Percentiles rank a stretch among this genome's conserved stretches.
Evolutionary conservation across 2,797 vertebrate species (phyloP).

Genomic region (Dipus sagitta): DNA sequence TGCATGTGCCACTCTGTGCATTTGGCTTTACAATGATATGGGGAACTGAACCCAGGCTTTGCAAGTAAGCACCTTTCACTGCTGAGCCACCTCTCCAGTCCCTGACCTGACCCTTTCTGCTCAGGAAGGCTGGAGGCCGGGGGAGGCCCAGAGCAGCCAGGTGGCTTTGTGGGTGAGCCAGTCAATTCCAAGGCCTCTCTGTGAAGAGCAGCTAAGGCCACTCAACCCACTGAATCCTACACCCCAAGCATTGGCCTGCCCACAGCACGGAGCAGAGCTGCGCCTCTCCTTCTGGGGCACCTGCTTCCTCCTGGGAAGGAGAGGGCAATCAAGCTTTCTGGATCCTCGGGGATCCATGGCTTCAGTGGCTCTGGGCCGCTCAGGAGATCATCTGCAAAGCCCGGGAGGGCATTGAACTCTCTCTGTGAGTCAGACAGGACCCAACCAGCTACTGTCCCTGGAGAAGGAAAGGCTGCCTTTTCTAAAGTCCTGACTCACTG

Average conservation of each 20-base stretch:
- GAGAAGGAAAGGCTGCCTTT: not conserved
- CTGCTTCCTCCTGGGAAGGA: not conserved
- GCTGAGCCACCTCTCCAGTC: no score
- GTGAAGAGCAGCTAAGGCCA: not conserved
- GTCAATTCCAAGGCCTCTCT: not conserved
- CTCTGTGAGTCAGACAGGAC: not conserved
- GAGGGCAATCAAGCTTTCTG: not conserved
- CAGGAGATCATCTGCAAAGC: not conserved
- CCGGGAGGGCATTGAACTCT: not conserved
- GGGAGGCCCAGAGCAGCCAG: not conserved
- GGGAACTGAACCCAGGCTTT: no score
- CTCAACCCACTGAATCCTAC: not conserved
- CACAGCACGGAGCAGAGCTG: not conserved
- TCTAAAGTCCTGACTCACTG: not conserved
- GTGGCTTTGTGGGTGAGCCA: not conserved
- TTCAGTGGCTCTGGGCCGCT: not conserved
- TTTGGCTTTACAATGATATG: no score
- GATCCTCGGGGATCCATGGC: not conserved
- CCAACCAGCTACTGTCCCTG: not conserved
- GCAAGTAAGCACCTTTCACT: no score
- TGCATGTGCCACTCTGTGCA: no score
- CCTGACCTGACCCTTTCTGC: not conserved
- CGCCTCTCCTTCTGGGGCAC: not conserved
- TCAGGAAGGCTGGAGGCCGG: not conserved
- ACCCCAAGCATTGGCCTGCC: not conserved